A percentile compares a stretch with the other conserved stretches of the same genome.
Conservation (phyloP, 2,888 invertebrate species). For the Perithous albicinctus region DNA sequence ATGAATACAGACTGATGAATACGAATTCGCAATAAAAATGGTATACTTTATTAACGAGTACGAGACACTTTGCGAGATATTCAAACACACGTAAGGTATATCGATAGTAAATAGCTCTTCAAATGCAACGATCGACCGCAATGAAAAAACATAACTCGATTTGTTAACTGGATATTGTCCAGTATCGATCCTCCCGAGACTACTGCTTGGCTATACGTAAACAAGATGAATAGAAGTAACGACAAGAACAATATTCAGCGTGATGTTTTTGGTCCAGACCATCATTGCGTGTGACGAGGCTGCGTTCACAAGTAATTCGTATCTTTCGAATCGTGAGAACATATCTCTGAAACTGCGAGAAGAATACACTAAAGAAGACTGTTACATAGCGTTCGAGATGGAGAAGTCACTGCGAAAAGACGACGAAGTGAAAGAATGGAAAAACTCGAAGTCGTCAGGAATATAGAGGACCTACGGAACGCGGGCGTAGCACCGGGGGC, state of each 20-base stretch:
- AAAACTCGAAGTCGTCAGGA: conserved; percentile 2
- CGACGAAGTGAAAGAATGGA: conserved; percentile 2
- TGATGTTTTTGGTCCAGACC: not conserved
- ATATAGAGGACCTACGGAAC: not conserved
- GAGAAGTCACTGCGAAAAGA: conserved; percentile 1
- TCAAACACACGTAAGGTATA: no score
- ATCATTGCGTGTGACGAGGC: not conserved
- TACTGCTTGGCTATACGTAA: no score
- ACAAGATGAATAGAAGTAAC: not conserved
- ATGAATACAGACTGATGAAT: no score
- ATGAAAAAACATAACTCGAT: no score
- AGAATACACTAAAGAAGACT: not conserved
- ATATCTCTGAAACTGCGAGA: not conserved
- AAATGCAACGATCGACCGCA: no score
- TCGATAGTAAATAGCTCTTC: no score
- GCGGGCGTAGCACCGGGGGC: conserved; percentile 1
- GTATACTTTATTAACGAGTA: no score
- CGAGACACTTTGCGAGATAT: no score
- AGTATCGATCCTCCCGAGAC: no score
- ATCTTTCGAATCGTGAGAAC: conserved; percentile 9
- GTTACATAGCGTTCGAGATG: not conserved
- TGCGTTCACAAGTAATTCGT: not conserved
- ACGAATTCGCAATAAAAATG: no score
- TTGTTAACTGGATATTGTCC: no score
- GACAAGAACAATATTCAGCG: not conserved